Evolutionary conservation across 2,113 vertebrate species (phyloP), one percentile per base, ranked within the genome.

Genomic region (Poicephalus meyeri): DNA sequence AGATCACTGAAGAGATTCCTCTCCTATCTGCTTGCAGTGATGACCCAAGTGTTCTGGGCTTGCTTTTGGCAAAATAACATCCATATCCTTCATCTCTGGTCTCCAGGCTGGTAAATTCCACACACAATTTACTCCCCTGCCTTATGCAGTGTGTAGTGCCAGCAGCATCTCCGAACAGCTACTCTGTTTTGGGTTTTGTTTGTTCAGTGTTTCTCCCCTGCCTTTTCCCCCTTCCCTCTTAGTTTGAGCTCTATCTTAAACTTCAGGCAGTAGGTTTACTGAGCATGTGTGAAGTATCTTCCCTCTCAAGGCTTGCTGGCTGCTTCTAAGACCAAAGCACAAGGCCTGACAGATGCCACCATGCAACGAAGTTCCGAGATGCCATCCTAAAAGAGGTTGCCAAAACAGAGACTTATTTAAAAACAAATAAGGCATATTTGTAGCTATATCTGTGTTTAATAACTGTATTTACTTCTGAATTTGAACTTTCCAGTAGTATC

Each of bases 111-210:
- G 50, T 70, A 25, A 60, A 37, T 70, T 24, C 39, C 44, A 60
- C 26, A 11, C 7, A 1, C 10, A 6, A 1, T 50, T 50, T 50
- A 39, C 33, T 47, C 56, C 13, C 16, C 16, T 1, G 4, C 53
- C 28, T 39, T 33, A 18, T 12, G 79, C 25, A 0, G 0, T 7
- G 5, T 24, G 19, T 17, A 39, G 23, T 18, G 11, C 80, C 13
- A 17, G 29, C 28, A 42, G 69, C 3, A 1, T 28, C 3, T 65
- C 46, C 29, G 37, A 86, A 46, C 53, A 42, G 31, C 53, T 50
- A 2, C 71, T 70, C 42, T 41, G 16, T 2, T 35, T 12, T 20
- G 24, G 28, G 28, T 8, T 74, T 79, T 20, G 18, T 47, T 61
- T 49, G 17, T 28, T 83, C 20, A 8, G 15, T 17, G 47, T 37